Evolutionary conservation across 2,797 vertebrate species (phyloP), one percentile per base, ranked within the genome.

Genomic region (Pseudomugil gertrudae): DNA sequence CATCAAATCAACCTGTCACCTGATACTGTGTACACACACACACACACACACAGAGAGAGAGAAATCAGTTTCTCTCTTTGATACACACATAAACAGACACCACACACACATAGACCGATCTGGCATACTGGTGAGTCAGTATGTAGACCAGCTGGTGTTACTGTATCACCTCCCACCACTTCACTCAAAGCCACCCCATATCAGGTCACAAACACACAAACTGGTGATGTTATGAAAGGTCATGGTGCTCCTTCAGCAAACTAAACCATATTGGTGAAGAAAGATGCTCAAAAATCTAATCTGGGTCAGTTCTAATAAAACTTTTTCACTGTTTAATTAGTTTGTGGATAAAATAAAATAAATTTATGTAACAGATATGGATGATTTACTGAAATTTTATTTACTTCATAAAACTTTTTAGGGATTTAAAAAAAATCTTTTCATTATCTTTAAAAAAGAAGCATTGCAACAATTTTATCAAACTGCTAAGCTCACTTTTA

Each of bases 141-240:
- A 86, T 83, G 87, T 60, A 51, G 72, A 84, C 67, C 84, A 85
- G 79, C 80, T 85, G 84, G 84, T 86, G 74, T 81, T 83, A 76
- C 76, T 84, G 73, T 71, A 69, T 83, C 84, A 85, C 78, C 77
- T 79, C 85, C 85, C 76, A 83, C 87, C 29, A 74, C 74, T 57
- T 66, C 74, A 48, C 58, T 79, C 78, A 72, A 76, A 75, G 64
- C 59, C 65, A 43, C 40, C 48, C 50, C 48, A 66, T 69, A 87
- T 76, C 83, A 84, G 78, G 66, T 78, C 70, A 48, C 36, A 9
- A 36, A 48, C 23, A 27, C 63, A 65, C 29, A 48, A 0, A 56
- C 24, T 32, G 33, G 45, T 33, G 33, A 57, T 51, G 40, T 58
- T 72, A 69, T 58, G 48, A 72, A 72, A 69, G 66, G 38, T 55